Percentiles rank a stretch among this genome's conserved stretches.
Evolutionary conservation across 2,888 invertebrate genomes (phyloP).

Genomic region (Oscheius onirici): DNA sequence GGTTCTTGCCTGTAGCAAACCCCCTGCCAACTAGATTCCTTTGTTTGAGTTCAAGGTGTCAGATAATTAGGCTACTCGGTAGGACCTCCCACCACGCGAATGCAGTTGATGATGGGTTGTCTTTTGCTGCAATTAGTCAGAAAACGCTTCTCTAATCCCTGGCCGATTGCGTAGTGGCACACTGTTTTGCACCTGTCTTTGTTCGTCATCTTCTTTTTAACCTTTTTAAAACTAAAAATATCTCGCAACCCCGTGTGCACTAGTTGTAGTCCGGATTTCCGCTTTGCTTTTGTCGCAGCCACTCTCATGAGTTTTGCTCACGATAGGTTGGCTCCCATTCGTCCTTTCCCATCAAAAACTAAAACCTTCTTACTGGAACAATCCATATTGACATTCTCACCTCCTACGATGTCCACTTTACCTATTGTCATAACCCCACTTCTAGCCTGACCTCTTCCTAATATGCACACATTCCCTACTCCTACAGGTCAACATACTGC

Average conservation of each 20-base stretch:
- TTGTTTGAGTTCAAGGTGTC: constrained; percentile 22
- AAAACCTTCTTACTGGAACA: background rate
- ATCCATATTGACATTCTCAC: constrained; percentile 23
- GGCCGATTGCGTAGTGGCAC: constrained; percentile 13
- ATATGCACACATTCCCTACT: constrained; percentile 22
- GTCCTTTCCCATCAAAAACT: background rate
- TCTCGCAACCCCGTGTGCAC: background rate
- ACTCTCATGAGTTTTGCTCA: background rate
- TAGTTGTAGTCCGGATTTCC: constrained; percentile 27
- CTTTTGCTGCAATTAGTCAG: constrained; percentile 24
- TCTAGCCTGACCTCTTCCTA: constrained; percentile 14
- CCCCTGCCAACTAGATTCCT: constrained; percentile 1
- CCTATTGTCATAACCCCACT: constrained; percentile 16
- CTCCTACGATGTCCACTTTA: background rate
- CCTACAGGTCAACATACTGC: constrained; percentile 15
- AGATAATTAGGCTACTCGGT: constrained; percentile 8
- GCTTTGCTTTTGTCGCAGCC: constrained; percentile 25
- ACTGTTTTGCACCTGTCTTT: constrained; percentile 12
- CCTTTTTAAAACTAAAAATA: background rate
- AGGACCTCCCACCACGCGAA: background rate
- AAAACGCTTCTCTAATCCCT: constrained; percentile 27
- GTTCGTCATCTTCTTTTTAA: background rate
- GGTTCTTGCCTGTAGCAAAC: constrained; percentile 1
- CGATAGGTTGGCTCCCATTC: background rate
- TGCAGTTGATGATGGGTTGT: constrained; percentile 5